phyloP scores from a whole-genome alignment of 2,888 invertebrate species.

The Uloborus plumipes region DNA sequence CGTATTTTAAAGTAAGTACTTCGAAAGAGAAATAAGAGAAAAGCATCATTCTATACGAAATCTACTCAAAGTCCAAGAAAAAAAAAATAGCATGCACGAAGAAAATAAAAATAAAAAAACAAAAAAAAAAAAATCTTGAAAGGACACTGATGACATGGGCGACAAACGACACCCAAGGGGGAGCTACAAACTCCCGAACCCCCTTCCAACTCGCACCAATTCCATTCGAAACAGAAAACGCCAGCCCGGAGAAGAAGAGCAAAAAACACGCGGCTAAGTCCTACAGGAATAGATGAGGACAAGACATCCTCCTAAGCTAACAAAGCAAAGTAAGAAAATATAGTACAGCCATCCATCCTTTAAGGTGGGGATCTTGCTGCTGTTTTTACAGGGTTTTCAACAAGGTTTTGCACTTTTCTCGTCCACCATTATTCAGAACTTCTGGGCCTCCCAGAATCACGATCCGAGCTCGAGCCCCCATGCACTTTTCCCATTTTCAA shows the following conservation, averaged over 20 bases:
- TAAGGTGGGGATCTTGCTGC: constrained; percentile 41
- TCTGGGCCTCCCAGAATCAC: constrained; percentile 48
- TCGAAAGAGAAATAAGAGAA: too few species aligned
- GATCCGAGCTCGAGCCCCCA: constrained; percentile 25
- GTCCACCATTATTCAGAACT: constrained; percentile 60
- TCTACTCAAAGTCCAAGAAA: constrained; percentile 25
- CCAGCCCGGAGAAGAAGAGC: constrained; percentile 4
- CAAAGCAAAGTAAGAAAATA: constrained; percentile 42
- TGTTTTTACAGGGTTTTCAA: constrained; percentile 63
- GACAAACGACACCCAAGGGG: constrained; percentile 60
- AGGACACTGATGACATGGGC: constrained; percentile 60
- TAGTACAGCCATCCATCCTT: constrained; percentile 47
- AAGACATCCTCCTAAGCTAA: constrained; percentile 50
- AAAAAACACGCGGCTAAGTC: constrained; percentile 37
- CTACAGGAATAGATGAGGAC: constrained; percentile 52
- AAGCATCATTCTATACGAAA: background rate
- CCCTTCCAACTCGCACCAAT: constrained; percentile 33
- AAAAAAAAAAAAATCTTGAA: constrained; percentile 30
- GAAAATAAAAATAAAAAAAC: constrained; percentile 16
- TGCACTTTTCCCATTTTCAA: constrained; percentile 50
- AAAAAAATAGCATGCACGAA: constrained; percentile 9
- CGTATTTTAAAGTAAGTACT: too few species aligned
- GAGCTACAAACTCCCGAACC: constrained; percentile 18
- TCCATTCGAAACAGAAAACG: constrained; percentile 51
- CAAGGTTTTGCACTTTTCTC: constrained; percentile 63